Conservation (phyloP, 2,113 vertebrate species). For the Hippocampus mohnikei region DNA sequence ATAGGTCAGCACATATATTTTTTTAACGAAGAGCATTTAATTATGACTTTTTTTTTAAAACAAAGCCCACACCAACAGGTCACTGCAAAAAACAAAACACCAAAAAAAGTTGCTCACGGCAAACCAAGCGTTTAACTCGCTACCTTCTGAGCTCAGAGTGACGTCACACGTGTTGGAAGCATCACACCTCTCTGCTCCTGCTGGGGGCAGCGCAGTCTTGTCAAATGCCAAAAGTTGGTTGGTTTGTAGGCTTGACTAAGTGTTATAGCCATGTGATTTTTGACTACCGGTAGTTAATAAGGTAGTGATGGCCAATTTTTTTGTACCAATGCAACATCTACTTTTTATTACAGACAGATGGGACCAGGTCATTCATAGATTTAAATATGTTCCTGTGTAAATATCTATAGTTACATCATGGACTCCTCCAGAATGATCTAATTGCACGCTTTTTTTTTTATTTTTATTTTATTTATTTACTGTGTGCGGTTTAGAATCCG, state of each 20-base stretch:
- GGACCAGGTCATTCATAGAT: no score
- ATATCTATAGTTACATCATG: no score
- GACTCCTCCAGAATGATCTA: no score
- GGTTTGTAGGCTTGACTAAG: not conserved
- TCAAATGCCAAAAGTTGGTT: constrained; percentile 13
- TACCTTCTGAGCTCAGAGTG: constrained; percentile 72
- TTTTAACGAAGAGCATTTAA: constrained; percentile 5
- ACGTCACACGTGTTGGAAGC: constrained; percentile 47
- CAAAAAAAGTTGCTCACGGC: constrained; percentile 16
- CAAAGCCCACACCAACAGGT: constrained; percentile 6
- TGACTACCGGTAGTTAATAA: no score
- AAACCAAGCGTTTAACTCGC: constrained; percentile 34
- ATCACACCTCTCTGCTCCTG: constrained; percentile 45
- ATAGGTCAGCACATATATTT: not conserved
- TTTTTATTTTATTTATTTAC: no score
- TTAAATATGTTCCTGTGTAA: no score
- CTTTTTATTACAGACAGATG: no score
- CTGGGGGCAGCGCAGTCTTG: constrained; percentile 26
- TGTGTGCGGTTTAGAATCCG: no score
- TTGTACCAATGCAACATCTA: no score
- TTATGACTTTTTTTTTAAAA: constrained; percentile 1
- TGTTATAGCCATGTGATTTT: no score
- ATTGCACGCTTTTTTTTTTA: no score
- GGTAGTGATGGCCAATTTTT: no score
- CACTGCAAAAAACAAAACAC: constrained; percentile 1